phyloP scores from a whole-genome alignment of 2,888 invertebrate genomes.

The Drosophila helvetica region DNA sequence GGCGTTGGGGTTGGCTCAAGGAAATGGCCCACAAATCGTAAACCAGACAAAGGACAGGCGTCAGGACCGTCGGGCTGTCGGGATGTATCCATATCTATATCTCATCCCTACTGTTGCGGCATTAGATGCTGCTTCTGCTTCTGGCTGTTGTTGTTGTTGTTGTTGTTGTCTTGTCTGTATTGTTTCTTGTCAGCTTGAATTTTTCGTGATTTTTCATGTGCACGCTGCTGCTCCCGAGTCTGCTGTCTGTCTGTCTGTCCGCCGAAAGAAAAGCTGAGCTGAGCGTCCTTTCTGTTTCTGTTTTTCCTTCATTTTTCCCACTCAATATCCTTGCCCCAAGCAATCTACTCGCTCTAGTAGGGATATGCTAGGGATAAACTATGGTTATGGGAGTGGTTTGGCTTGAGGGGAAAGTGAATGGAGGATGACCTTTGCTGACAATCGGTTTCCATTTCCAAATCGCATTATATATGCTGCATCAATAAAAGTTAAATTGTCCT shows the following conservation, averaged over 20 bases:
- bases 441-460: slow-evolving; percentile 71
- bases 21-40: slow-evolving; percentile 68
- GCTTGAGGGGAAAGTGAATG: slow-evolving; percentile 18
- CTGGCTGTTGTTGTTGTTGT: slow-evolving; percentile 33
- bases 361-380: not conserved
- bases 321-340: slow-evolving; percentile 38
- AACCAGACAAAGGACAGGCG: slow-evolving; percentile 61
- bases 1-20: slow-evolving; percentile 47
- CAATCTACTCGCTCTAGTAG: not conserved
- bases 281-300: slow-evolving; percentile 20
- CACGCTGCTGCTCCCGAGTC: slow-evolving; percentile 26
- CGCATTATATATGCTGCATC: slow-evolving; percentile 66
- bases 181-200: slow-evolving; percentile 70
- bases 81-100: slow-evolving; percentile 51
- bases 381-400: not conserved
- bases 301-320: slow-evolving; percentile 11
- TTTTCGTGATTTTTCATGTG: slow-evolving; percentile 67
- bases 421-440: slow-evolving; percentile 71
- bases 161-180: slow-evolving; percentile 54
- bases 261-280: slow-evolving; percentile 59
- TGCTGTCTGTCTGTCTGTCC: slow-evolving; percentile 61
- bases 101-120: slow-evolving; percentile 28
- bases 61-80: slow-evolving; percentile 56
- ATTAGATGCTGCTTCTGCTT: slow-evolving; percentile 28
- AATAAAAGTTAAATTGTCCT: slow-evolving; percentile 76